Evolutionary conservation across 2,797 vertebrate species (phyloP), one percentile per base, ranked within the genome.

Genomic region (Sitta carolinensis): DNA sequence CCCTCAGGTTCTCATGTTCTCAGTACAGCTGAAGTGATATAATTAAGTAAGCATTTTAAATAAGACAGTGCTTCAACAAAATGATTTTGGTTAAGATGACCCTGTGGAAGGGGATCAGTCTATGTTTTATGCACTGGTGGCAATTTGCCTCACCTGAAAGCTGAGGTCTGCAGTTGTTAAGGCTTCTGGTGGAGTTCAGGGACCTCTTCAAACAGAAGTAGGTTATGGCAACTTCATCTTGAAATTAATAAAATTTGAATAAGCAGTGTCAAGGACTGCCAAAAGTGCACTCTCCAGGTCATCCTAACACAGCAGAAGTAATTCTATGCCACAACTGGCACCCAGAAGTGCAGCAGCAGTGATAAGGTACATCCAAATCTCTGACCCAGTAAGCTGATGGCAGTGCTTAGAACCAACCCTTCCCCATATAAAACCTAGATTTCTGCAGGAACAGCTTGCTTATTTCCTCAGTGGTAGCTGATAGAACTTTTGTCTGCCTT

Each of bases 261-360:
- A 91, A 64, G 6, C 25, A 26, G 51, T 32, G 36, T 40, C 58
- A 75, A 90, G 36, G 18, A n/a, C 18, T 69, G 29, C 11, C 29
- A 70, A 83, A 26, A 3, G 2, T 72, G 22, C 10, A 9, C 9
- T 55, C 22, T 68, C 55, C 43, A 62, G 20, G 30, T 52, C 10
- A n/a, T 15, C 21, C 29, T 75, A 9, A 54, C 25, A 13, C 7
- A n/a, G 55, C 19, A 57, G n/a, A 74, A 73, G 34, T 32, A 57
- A 83, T 36, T 64, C 75, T 63, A 0, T 62, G 38, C 9, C 42
- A 47, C 32, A 29, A 1, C 0, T 57, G 57, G 32, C 51, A 59
- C 5, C 13, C 29, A 81, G 76, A 69, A 81, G 55, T 43, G 27
- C 34, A 78, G 17, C 52, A 84, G 36, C 29, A 74, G 16, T 38